These are phyloP conservation scores for Ariolimax columbianus DNA, from an alignment of 2,888 invertebrate genomes.

Conservation along the genomic window DNA sequence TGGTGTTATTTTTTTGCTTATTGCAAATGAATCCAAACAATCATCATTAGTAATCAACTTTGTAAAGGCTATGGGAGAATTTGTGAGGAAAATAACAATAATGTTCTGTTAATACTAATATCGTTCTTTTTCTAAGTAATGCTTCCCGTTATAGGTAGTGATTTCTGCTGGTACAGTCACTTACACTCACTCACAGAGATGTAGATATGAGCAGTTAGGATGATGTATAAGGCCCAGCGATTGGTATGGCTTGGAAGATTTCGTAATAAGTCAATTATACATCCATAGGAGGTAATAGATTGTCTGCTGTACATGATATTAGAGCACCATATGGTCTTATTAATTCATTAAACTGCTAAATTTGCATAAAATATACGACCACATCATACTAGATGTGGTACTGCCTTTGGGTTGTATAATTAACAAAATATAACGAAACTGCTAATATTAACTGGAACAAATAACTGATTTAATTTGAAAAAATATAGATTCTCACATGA, in stretches of 20 bases:
- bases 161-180: conserved; percentile 17
- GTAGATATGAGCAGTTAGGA: conserved; percentile 24
- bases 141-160: too few species aligned
- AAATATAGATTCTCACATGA: not conserved
- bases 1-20: too few species aligned
- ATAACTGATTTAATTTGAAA: not conserved
- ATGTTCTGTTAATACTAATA: too few species aligned
- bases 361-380: conserved; percentile 40
- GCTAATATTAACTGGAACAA: conserved; percentile 22
- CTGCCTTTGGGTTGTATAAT: conserved; percentile 43
- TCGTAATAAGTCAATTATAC: conserved; percentile 17
- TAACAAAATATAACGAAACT: conserved; percentile 5
- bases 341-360: conserved; percentile 36
- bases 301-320: conserved; percentile 26
- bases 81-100: too few species aligned
- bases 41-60: too few species aligned
- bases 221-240: conserved; percentile 37
- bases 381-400: conserved; percentile 28
- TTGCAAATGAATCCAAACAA: too few species aligned
- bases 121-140: too few species aligned
- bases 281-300: conserved; percentile 12
- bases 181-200: conserved; percentile 36
- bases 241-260: conserved; percentile 39
- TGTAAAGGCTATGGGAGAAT: too few species aligned
- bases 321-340: conserved; percentile 28